Percentiles rank a stretch among this genome's conserved stretches.
Evolutionary conservation across 2,797 vertebrate genomes (phyloP).

Genomic region (Odontamblyopus lacepedii): DNA sequence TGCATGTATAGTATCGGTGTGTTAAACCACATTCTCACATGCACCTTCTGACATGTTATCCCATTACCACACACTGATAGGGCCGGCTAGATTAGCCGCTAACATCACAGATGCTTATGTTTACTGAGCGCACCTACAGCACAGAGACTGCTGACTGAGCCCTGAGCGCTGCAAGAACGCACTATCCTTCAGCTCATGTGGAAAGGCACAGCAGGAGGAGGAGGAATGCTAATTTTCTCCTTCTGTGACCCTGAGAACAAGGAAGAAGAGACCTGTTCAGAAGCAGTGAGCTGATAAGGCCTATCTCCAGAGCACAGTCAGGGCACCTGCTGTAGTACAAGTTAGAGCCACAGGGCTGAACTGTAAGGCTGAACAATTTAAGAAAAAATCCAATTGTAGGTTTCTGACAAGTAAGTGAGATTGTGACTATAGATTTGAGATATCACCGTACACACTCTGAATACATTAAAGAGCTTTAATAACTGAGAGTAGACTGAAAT

Average conservation of each 20-base stretch:
- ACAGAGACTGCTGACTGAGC: constrained; percentile 54
- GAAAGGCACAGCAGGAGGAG: constrained; percentile 36
- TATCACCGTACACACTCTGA: neutral
- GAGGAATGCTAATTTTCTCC: constrained; percentile 49
- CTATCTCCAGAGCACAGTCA: constrained; percentile 47
- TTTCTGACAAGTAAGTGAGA: neutral
- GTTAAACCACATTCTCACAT: neutral
- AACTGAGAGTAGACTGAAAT: neutral
- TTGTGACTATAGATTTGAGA: neutral
- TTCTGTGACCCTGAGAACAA: constrained; percentile 41
- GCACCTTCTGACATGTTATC: constrained; percentile 12
- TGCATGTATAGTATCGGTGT: neutral
- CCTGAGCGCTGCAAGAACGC: constrained; percentile 40
- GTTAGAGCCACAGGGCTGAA: constrained; percentile 30
- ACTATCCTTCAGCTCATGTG: constrained; percentile 50
- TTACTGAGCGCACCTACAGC: constrained; percentile 37
- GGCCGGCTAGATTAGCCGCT: constrained; percentile 24
- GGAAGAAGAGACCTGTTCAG: constrained; percentile 49
- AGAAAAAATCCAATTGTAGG: neutral
- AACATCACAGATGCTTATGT: constrained; percentile 23
- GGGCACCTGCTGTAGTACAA: constrained; percentile 47
- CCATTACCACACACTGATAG: constrained; percentile 20
- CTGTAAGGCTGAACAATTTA: neutral
- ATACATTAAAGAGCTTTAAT: neutral
- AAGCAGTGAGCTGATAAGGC: constrained; percentile 58